Base-by-base conservation (phyloP, 2,113 vertebrate species). In the Tympanuchus pallidicinctus region DNA sequence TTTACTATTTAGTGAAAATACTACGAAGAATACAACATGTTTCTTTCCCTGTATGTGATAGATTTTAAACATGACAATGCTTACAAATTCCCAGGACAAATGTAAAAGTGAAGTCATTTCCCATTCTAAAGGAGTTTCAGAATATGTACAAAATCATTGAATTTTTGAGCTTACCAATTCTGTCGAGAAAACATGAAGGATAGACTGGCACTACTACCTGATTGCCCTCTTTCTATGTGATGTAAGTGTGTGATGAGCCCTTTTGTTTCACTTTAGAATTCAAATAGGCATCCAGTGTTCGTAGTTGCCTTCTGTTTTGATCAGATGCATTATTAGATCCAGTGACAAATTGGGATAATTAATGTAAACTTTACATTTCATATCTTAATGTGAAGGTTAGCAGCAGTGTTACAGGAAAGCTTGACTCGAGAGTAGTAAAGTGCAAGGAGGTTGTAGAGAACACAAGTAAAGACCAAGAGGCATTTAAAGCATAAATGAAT, bases 381-480 rank as follows among this genome's bases (percentile, higher is more conserved):
- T 19, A 10, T 10, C 13, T 63, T 40, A 52, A 28, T 0, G 1
- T 84, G 52, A 61, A 57, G 42, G 14, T 36, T 18, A 71, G 48
- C n/a, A 38, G 76, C 40, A 28, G 57, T 22, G 43, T 65, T 82
- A 42, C 52, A 70, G 57, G 36, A n/a, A 21, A 14, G 17, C 34
- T 1, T 75, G 86, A 34, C 40, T 8, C 27, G 3, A 14, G 34
- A 64, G 65, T 32, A 76, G 24, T 3, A 15, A 40, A 72, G 42
- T 38, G 76, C 40, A 17, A 34, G 61, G 57, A 64, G 48, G 19
- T 4, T 6, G 40, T 34, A 52, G 52, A 50, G 65, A 57, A 75
- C 0, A 0, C 13, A 15, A n/a, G 48, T 32, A 5, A 38, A 59
- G 72, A 1, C 65, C 0, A 56, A 81, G 76, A 59, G 77, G 61